A percentile compares a stretch with the other conserved stretches of the same genome.
phyloP scores from a whole-genome alignment of 2,113 vertebrate genomes.

The Rhea pennata region DNA sequence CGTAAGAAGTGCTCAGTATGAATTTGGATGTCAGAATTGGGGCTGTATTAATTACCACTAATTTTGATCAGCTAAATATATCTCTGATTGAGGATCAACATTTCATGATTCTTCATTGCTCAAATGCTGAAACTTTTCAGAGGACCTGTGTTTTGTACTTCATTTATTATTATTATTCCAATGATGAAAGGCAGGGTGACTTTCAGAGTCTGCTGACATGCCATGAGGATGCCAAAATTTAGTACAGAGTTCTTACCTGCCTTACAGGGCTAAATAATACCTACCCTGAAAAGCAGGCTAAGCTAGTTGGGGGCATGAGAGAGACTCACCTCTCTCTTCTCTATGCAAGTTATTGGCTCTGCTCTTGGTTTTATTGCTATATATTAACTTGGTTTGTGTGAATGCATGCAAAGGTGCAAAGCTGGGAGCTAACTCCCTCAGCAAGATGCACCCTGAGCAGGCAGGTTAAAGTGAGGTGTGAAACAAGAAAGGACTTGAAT shows the following conservation, averaged over 20 bases:
- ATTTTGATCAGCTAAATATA: background rate
- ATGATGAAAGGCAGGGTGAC: background rate
- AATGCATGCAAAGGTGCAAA: accelerated
- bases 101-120: background rate
- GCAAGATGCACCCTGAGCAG: background rate
- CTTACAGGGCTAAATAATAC: background rate
- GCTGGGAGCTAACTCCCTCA: background rate
- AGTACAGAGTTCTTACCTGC: background rate
- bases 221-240: background rate
- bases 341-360: background rate
- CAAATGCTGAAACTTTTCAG: background rate
- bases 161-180: background rate
- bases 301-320: background rate
- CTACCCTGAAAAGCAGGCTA: background rate
- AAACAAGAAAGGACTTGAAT: background rate
- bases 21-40: background rate
- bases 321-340: background rate
- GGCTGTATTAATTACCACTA: background rate
- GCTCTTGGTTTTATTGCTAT: background rate
- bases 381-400: background rate
- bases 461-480: background rate
- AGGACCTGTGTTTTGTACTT: background rate
- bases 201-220: background rate
- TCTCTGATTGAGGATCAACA: background rate
- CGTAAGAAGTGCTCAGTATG: background rate